Base-by-base conservation (phyloP, 2,113 vertebrate species). In the Athene noctua region DNA sequence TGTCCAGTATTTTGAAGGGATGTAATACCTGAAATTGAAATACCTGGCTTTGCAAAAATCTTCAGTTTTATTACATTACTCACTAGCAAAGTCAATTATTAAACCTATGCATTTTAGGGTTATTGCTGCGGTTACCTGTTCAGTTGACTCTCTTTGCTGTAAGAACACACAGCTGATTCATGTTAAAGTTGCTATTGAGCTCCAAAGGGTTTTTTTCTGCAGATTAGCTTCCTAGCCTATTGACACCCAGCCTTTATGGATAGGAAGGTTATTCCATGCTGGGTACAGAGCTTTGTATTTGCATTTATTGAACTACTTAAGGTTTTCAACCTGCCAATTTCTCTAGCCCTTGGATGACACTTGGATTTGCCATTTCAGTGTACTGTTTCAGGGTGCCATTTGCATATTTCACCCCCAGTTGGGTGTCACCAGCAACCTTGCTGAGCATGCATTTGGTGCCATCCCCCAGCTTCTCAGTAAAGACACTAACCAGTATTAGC, bases 361-460 rank as follows among this genome's bases (percentile, higher is more conserved):
- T 66, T 49, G 66, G 14, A 40, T 26, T 38, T 12, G 42, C 29
- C 11, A 9, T 73, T 66, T 36, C 26, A 58, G 22, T 18, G 6
- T 47, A 40, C 23, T 42, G 5, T 81, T 72, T 80, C 30, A 22
- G 30, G 6, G 22, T 73, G 7, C 80, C 6, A 2, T n/a, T 47
- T 86, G 38, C 32, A 14, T 62, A 23, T 7, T 82, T 4, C 27
- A 88, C 6, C 38, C 40, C 20, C 8, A 7, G 13, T 1, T 92
- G 63, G n/a, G 13, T 84, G 68, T 85, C 66, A 83, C 47, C 42
- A 27, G 20, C 16, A 57, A 1, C 54, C 15, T 61, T 78, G 19
- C 19, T 80, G 52, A 59, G 52, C 0, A 0, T 51, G 38, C 15
- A 20, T 74, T 87, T 0, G 4, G 18, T 67, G 15, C 38, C 25